Evolutionary conservation across 2,888 invertebrate genomes (phyloP), one percentile per base, ranked within the genome.

Genomic region (Pollenia amentaria): DNA sequence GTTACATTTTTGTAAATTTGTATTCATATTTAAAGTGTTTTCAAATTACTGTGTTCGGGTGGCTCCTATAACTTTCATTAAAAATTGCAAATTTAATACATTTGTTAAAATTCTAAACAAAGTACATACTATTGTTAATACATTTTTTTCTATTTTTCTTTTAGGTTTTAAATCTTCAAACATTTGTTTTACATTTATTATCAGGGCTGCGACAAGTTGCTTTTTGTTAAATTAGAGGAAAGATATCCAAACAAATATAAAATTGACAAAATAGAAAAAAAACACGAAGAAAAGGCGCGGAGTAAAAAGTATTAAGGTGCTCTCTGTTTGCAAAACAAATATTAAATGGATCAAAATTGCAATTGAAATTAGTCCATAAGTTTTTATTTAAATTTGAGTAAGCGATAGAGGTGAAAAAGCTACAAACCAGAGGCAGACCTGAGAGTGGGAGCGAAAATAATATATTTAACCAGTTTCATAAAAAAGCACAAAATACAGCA

Each of bases 331-430:
- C 12, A 65, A 55, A 76, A 53, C n/a, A 73, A 46, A 21, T 29
- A 73, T 57, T 73, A 46, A 73, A 57, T 12, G 7, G 60, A 69
- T 62, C 12, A 40, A 38, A 14, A 29, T 53, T 42, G 42, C 42
- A 44, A 65, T 16, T 53, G 79, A 80, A 72, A 85, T 81, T 72
- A 81, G 80, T 38, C 72, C 53, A 81, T 81, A 77, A 72, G 57
- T 55, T 21, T 80, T 53, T 14, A 38, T 48, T 40, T 67, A 3
- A 51, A 75, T 57, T 42, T 18, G 44, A 62, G 38, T 55, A 48
- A 46, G 16, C 21, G 18, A n/a, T 44, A 65, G 40, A 60, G 38
- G 51, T 11, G 62, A 16, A 29, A 9, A 18, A 14, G 7, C 7
- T 67, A 12, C 14, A 55, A 67, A 51, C 16, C 21, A 44, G 55